phyloP scores from a whole-genome alignment of 2,888 invertebrate species.

The Tetragonisca angustula region DNA sequence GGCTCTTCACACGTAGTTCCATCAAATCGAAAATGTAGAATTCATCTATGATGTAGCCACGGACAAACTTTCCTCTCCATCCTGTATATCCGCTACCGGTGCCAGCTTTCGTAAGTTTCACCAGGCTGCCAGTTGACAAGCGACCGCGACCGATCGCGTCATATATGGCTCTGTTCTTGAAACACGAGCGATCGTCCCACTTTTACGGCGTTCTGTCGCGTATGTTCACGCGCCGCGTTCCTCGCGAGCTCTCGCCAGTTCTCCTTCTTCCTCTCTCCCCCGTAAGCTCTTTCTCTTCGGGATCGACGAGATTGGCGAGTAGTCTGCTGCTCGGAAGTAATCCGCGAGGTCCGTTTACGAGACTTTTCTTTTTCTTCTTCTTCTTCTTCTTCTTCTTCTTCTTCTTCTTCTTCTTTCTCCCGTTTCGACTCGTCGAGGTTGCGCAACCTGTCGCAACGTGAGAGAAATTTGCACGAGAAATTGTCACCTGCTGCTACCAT shows the following conservation, averaged over 20 bases:
- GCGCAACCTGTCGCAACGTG: constrained; percentile 15
- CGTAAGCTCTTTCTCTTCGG: neutral
- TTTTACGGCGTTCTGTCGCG: constrained; percentile 53
- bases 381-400: neutral
- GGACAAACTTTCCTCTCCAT: no score
- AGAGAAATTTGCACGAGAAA: constrained; percentile 15
- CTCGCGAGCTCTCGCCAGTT: constrained; percentile 2
- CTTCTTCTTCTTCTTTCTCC: neutral
- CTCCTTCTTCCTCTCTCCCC: constrained; percentile 12
- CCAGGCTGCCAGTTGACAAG: constrained; percentile 41
- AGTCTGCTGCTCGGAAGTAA: constrained; percentile 17
- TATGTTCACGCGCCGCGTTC: constrained; percentile 15
- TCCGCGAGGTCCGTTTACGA: constrained; percentile 24
- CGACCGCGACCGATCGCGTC: constrained; percentile 47
- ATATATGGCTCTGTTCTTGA: constrained; percentile 70
- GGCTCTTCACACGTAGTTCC: no score
- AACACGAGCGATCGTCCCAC: constrained; percentile 65
- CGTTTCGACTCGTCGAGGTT: constrained; percentile 25
- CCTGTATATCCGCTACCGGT: neutral
- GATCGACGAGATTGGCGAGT: neutral
- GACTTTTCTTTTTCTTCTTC: neutral
- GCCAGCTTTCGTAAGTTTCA: constrained; percentile 61
- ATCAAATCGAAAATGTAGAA: no score
- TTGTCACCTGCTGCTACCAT: no score
- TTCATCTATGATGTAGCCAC: no score